Conservation (phyloP, 2,797 vertebrate species). For the Huso huso region DNA sequence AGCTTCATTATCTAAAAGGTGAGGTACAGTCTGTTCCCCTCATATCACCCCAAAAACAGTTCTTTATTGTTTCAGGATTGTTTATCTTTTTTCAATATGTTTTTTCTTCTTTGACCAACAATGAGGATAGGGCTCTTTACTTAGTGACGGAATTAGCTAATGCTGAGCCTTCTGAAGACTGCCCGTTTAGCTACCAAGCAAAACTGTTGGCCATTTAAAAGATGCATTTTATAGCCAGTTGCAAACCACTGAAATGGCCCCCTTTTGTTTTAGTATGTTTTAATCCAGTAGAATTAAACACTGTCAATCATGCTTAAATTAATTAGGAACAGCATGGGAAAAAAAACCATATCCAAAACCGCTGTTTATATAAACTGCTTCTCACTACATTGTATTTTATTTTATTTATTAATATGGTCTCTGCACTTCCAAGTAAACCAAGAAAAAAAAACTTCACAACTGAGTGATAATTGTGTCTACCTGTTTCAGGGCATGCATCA, state of each 20-base stretch:
- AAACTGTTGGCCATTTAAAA: conserved; percentile 5
- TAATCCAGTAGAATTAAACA: conserved; percentile 19
- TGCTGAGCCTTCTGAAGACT: not conserved
- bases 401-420: too few species aligned
- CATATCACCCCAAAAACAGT: conserved; percentile 64
- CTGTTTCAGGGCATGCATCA: too few species aligned
- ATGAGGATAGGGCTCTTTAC: not conserved
- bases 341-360: conserved; percentile 5
- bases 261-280: conserved; percentile 11
- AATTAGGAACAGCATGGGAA: conserved; percentile 15
- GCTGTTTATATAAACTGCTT: conserved; percentile 11
- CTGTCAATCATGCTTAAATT: conserved; percentile 19
- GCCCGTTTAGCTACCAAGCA: conserved; percentile 5
- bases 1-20: conserved; percentile 60
- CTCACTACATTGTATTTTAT: not conserved
- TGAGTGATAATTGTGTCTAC: too few species aligned
- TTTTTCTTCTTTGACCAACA: not conserved
- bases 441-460: too few species aligned
- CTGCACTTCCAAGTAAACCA: too few species aligned
- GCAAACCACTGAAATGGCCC: conserved; percentile 1
- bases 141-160: not conserved
- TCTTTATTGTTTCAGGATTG: conserved; percentile 55
- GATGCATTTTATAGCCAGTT: not conserved
- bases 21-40: conserved; percentile 47
- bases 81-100: conserved; percentile 28